A percentile compares a stretch with the other conserved stretches of the same genome.
Conservation (phyloP, 2,113 vertebrate genomes). For the Epinephelus fuscoguttatus region DNA sequence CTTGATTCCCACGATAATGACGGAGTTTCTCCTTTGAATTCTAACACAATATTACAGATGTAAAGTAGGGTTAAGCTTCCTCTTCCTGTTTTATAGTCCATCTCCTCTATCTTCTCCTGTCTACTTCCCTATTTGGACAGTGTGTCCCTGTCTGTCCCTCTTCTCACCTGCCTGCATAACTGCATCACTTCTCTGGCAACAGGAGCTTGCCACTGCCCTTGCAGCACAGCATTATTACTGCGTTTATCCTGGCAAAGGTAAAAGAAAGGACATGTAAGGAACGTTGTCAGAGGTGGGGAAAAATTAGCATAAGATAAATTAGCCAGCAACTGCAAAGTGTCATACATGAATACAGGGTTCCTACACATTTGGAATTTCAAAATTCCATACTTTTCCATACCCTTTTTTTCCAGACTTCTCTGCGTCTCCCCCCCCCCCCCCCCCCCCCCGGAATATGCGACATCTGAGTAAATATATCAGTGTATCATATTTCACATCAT, state of each 20-base stretch:
- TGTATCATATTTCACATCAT: too few relatives aligned
- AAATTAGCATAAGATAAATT: background rate
- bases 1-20: background rate
- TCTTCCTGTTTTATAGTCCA: background rate
- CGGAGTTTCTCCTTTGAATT: background rate
- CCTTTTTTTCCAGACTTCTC: too few relatives aligned
- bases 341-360: background rate
- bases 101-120: background rate
- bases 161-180: background rate
- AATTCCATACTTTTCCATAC: too few relatives aligned
- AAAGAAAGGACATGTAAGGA: background rate
- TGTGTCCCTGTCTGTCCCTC: background rate
- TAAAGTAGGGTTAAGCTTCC: background rate
- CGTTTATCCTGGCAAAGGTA: conserved; percentile 6
- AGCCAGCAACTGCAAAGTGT: background rate
- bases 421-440: too few relatives aligned
- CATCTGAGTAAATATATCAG: too few relatives aligned
- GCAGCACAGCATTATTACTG: background rate
- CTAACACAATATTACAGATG: background rate
- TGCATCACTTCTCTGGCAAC: conserved; percentile 7
- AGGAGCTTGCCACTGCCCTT: background rate
- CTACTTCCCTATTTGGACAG: background rate
- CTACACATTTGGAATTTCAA: too few relatives aligned
- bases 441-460: too few relatives aligned
- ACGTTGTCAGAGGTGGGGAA: background rate